phyloP scores from a whole-genome alignment of 2,888 invertebrate species.

The Amblyjoppa proteus region DNA sequence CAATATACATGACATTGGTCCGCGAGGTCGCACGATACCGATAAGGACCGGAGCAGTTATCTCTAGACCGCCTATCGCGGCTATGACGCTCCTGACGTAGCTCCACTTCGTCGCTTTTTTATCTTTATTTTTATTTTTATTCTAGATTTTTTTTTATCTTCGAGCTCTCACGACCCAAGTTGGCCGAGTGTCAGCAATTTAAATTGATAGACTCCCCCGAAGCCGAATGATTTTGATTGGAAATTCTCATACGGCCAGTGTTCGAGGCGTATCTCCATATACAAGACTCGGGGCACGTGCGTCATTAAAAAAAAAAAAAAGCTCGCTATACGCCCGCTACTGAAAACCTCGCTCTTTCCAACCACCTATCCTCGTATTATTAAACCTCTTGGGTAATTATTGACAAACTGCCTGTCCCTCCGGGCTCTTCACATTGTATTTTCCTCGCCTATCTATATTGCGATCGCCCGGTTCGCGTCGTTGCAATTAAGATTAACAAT shows the following conservation, averaged over 20 bases:
- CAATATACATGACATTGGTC: slow-evolving; percentile 50
- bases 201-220: slow-evolving; percentile 8
- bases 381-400: slow-evolving; percentile 61
- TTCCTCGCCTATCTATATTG: slow-evolving; percentile 59
- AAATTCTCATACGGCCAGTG: slow-evolving; percentile 7
- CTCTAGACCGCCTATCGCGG: slow-evolving; percentile 48
- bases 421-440: slow-evolving; percentile 54
- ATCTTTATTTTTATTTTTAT: slow-evolving; percentile 5
- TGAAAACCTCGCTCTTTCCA: slow-evolving; percentile 15
- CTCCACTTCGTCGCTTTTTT: slow-evolving; percentile 26
- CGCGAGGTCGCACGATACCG: slow-evolving; percentile 41
- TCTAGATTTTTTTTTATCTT: slow-evolving; percentile 13
- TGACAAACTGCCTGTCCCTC: slow-evolving; percentile 67
- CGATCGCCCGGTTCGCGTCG: slow-evolving; percentile 57
- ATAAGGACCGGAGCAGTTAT: slow-evolving; percentile 49
- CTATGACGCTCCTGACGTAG: slow-evolving; percentile 62
- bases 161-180: background rate
- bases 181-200: slow-evolving; percentile 1
- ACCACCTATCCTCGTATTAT: slow-evolving; percentile 39
- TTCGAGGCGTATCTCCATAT: slow-evolving; percentile 35
- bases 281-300: slow-evolving; percentile 36
- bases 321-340: slow-evolving; percentile 19
- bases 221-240: slow-evolving; percentile 25
- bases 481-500: slow-evolving; percentile 67
- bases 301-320: slow-evolving; percentile 3